Conservation (phyloP, 2,113 vertebrate genomes). For the Odontesthes bonariensis region DNA sequence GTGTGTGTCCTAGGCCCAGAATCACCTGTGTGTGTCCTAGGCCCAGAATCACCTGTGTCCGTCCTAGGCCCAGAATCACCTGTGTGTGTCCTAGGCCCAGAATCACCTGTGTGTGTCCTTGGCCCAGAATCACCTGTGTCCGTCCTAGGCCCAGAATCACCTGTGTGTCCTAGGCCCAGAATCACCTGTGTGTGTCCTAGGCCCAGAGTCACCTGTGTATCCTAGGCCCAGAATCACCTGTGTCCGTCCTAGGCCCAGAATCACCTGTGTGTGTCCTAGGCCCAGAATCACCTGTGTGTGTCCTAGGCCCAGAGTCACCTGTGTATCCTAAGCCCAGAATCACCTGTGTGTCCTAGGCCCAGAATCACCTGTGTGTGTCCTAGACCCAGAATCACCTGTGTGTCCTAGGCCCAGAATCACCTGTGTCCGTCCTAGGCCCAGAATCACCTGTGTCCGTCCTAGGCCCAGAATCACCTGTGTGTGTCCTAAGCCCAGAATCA, state of each 20-base stretch:
- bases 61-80: neutral
- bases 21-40: constrained; percentile 64
- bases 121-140: neutral
- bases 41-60: too few relatives aligned
- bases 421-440: too few relatives aligned
- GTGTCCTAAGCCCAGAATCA: neutral
- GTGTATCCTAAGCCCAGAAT: too few relatives aligned
- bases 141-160: constrained; percentile 80
- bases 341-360: constrained; percentile 72
- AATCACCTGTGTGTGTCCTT: too few relatives aligned
- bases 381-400: neutral
- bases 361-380: too few relatives aligned
- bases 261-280: too few relatives aligned
- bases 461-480: too few relatives aligned
- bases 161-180: too few relatives aligned
- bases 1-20: too few relatives aligned
- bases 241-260: constrained; percentile 76
- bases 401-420: constrained; percentile 80
- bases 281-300: neutral
- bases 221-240: neutral
- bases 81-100: constrained; percentile 73
- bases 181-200: constrained; percentile 64
- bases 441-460: neutral
- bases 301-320: constrained; percentile 83
- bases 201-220: too few relatives aligned